Evolutionary conservation across 2,797 vertebrate species (phyloP), one percentile per base, ranked within the genome.

Genomic region (Ctenochaetus hawaiiensis): DNA sequence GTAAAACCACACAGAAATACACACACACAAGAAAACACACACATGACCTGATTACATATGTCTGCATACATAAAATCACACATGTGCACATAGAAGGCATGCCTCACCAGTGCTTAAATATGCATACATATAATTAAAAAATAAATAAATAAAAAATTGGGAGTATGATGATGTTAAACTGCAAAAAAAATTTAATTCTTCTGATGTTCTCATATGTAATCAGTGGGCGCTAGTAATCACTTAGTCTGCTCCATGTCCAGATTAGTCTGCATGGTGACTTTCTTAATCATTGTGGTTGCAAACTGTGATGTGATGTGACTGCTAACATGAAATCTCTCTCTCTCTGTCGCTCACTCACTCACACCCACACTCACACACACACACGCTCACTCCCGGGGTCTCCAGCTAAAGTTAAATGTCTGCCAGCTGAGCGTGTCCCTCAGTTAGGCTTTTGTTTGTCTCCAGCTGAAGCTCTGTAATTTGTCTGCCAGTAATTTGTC

Each of bases 271-370:
- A 81, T 87, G 85, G 89, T 77, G 86, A 83, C 88, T 91, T 84
- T 89, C 80, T 91, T 91, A 93, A 91, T 93, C 86, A 92, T 81
- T 90, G 87, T 87, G 89, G 84, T 79, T 93, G 86, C 86, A 87
- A 90, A 91, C 86, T 85, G 89, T 87, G 89, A 93, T 95, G 93
- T 93, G 93, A 93, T 92, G 84, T 85, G 94, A 93, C 93, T 94
- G 91, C 86, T 90, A 94, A 94, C 90, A 89, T 76, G 67, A 65
- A 84, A 67, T 77, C 76, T 71, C 67, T 83, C 80, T 84, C 67
- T 58, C 52, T 54, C 34, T 60, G 49, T 34, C 60, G 22, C 53
- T 43, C 56, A n/a, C 69, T 16, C 56, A 0, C 66, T 62, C 74
- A 44, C 67, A 53, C 66, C 54, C 71, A 12, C 72, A 65, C 72